Evolutionary conservation across 1,140 invertebrate genomes (phyloP).

Genomic region (Pseudomyrmex pallidus): DNA sequence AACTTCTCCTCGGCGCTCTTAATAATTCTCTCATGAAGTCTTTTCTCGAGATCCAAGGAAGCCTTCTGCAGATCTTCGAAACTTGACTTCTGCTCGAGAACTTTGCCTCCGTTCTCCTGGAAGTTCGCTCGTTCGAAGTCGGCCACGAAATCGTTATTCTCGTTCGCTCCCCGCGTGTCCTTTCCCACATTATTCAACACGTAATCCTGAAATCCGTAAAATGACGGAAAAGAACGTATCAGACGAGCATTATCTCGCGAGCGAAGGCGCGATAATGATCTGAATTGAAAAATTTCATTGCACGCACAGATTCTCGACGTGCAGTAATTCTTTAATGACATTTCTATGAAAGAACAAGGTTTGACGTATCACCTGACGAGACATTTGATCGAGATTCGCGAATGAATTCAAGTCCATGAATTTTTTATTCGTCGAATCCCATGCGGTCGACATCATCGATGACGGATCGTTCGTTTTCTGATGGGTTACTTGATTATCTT

Average conservation of each 20-base stretch:
- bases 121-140: slow-evolving; percentile 65
- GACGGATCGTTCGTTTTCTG: slow-evolving; percentile 43
- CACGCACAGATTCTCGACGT: no score
- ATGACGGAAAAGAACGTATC: neutral
- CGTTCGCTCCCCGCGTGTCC: slow-evolving; percentile 3
- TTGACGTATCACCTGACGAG: no score
- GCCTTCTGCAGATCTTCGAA: slow-evolving; percentile 77
- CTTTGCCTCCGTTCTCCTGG: slow-evolving; percentile 33
- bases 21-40: slow-evolving; percentile 77
- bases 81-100: slow-evolving; percentile 50
- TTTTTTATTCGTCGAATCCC: slow-evolving; percentile 48
- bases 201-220: slow-evolving; percentile 31
- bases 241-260: no score
- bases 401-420: slow-evolving; percentile 61
- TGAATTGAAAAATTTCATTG: no score
- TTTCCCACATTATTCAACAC: slow-evolving; percentile 42
- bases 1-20: slow-evolving; percentile 62
- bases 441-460: slow-evolving; percentile 27
- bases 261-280: no score
- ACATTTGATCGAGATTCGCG: slow-evolving; percentile 4
- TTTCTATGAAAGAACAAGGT: neutral
- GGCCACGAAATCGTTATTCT: slow-evolving; percentile 54
- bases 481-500: slow-evolving; percentile 10
- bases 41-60: slow-evolving; percentile 79
- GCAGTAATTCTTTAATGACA: neutral